phyloP scores from a whole-genome alignment of 53 echinoderm and acorn worm genomes.

The Echinometra lucunter region DNA sequence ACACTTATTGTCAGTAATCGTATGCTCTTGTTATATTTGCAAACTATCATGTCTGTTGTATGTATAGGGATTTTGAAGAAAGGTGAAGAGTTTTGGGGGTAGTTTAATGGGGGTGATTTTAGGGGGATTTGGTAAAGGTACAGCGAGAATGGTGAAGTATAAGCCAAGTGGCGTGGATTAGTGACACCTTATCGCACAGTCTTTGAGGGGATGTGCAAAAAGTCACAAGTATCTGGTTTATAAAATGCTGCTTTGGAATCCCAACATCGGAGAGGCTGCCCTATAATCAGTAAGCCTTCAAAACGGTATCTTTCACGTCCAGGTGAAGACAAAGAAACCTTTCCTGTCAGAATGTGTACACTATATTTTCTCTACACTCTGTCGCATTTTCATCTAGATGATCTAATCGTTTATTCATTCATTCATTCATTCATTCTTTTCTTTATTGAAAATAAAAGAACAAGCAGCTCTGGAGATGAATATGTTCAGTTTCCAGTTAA shows the following conservation, averaged over 20 bases:
- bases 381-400: too few species aligned
- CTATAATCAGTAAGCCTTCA: background rate
- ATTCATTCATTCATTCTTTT: too few species aligned
- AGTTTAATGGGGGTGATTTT: conserved; percentile 9
- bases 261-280: background rate
- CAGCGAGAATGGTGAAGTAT: background rate
- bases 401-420: too few species aligned
- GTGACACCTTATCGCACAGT: background rate
- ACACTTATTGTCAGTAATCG: background rate
- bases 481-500: too few species aligned
- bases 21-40: background rate
- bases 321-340: background rate
- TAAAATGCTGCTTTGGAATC: background rate
- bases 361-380: background rate
- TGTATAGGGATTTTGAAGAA: background rate
- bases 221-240: conserved; percentile 14
- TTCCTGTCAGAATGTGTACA: background rate
- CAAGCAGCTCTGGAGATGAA: too few species aligned
- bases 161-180: conserved; percentile 5
- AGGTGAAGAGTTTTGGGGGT: background rate
- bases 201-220: conserved; percentile 30
- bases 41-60: conserved; percentile 35
- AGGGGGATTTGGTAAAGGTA: background rate
- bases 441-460: too few species aligned
- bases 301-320: background rate